Conservation (phyloP, 2,113 vertebrate species). For the Oxyura jamaicensis region DNA sequence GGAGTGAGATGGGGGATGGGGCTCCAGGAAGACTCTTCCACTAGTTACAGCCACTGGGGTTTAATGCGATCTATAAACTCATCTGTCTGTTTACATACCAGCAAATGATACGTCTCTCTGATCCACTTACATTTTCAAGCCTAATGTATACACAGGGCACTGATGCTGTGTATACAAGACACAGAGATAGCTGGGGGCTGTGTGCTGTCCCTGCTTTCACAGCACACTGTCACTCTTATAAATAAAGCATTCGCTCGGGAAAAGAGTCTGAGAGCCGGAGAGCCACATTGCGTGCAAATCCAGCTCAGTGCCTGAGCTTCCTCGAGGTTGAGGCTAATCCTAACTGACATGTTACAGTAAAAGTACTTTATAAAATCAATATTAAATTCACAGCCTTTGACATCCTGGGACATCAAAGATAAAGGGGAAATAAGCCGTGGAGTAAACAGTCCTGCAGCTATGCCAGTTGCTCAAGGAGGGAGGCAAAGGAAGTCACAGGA, state of each 20-base stretch:
- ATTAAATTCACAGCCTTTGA: constrained; percentile 97
- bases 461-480: constrained; percentile 77
- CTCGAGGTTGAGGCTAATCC: constrained; percentile 87
- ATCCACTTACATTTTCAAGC: constrained; percentile 84
- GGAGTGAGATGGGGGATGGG: constrained; percentile 54
- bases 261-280: constrained; percentile 77
- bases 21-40: constrained; percentile 62
- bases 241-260: constrained; percentile 83
- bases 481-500: constrained; percentile 71
- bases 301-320: constrained; percentile 84
- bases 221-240: constrained; percentile 83
- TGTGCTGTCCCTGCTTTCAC: constrained; percentile 78
- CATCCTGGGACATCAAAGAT: constrained; percentile 89
- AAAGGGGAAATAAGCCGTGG: constrained; percentile 88
- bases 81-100: constrained; percentile 90
- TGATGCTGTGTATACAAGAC: constrained; percentile 78
- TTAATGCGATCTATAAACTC: constrained; percentile 87
- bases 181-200: constrained; percentile 79
- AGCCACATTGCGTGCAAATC: constrained; percentile 93
- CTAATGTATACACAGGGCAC: constrained; percentile 82
- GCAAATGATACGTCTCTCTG: constrained; percentile 83
- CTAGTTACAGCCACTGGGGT: constrained; percentile 78
- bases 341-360: constrained; percentile 98
- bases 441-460: constrained; percentile 89
- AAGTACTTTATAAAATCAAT: constrained; percentile 99